Base-by-base conservation (phyloP, 1,140 invertebrate genomes). In the Hycleus phaleratus region DNA sequence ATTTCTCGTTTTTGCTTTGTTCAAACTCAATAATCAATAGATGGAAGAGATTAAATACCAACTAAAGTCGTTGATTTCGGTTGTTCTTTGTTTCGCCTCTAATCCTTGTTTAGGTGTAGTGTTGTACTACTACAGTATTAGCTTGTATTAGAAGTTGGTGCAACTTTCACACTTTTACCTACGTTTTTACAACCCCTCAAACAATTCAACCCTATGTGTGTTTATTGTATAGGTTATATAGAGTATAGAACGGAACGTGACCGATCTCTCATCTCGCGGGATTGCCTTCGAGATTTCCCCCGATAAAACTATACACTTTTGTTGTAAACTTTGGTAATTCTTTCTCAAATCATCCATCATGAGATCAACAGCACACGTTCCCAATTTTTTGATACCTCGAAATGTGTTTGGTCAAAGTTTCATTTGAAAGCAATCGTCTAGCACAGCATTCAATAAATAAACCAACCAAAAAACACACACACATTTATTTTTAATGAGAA, bases 241-340 rank as follows among this genome's bases (percentile, higher is more conserved):
- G 56, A 65, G 62, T 63, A 53, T 62, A 58, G 56, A 32, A 32
- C 53, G 57, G 49, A 66, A 73, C 71, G 70, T 73, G 71, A 73
- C 71, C 71, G 71, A 73, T 71, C 71, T 71, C 52, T 58, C 66
- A 71, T 72, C 71, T 70, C 68, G 61, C 53, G 70, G 70, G 71
- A 72, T 68, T 69, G 67, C 63, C 55, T 58, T 57, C 46, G 64
- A 71, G 68, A 73, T 73, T 73, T 73, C 71, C 71, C 71, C 56
- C 70, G 71, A 70, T 69, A 70, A 71, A 72, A 71, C 69, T 72
- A 70, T 69, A 69, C 67, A 65, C 67, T 69, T 68, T 68, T 68
- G 67, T 67, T 72, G 69, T 71, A 72, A 72, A 72, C 63, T 72
- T 72, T 69, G 56, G 71, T 72, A 72, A 72, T 72, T 72, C 69